Conservation (phyloP, 2,888 invertebrate species). For the Mimas tiliae region DNA sequence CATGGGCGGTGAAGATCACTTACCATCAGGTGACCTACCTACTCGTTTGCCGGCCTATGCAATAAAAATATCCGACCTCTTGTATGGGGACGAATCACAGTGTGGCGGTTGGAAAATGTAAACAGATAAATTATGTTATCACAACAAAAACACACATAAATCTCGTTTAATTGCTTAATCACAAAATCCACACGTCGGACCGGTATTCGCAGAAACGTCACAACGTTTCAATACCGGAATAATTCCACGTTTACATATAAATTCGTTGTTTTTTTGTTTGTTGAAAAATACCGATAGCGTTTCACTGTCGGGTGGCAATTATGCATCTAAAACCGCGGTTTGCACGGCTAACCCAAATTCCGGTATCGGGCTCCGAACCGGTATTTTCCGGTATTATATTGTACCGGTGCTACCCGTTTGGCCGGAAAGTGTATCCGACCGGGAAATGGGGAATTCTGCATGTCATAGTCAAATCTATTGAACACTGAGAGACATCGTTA, state of each 20-base stretch:
- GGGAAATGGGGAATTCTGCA: constrained; percentile 14
- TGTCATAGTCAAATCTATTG: constrained; percentile 6
- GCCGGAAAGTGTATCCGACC: constrained; percentile 11
- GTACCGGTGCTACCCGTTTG: constrained; percentile 10
- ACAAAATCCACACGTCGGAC: constrained; percentile 1
- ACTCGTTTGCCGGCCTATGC: too few relatives aligned
- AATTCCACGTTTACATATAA: constrained; percentile 12
- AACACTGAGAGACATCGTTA: neutral
- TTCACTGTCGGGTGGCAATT: constrained; percentile 29
- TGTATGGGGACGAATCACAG: too few relatives aligned
- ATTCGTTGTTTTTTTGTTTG: constrained; percentile 19
- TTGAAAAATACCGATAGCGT: constrained; percentile 14
- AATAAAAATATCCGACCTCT: too few relatives aligned
- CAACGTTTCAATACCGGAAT: constrained; percentile 3
- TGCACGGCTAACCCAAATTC: constrained; percentile 38
- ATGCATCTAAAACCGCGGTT: constrained; percentile 32
- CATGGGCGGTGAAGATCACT: too few relatives aligned
- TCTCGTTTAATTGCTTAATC: constrained; percentile 10
- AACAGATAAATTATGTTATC: too few relatives aligned
- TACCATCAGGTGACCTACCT: too few relatives aligned
- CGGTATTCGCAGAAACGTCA: neutral
- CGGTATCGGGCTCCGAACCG: constrained; percentile 32
- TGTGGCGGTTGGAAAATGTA: too few relatives aligned
- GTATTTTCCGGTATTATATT: constrained; percentile 30
- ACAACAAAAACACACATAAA: neutral